phyloP scores from a whole-genome alignment of 35 echinoderm and acorn worm species.

The Heliocidaris tuberculata region DNA sequence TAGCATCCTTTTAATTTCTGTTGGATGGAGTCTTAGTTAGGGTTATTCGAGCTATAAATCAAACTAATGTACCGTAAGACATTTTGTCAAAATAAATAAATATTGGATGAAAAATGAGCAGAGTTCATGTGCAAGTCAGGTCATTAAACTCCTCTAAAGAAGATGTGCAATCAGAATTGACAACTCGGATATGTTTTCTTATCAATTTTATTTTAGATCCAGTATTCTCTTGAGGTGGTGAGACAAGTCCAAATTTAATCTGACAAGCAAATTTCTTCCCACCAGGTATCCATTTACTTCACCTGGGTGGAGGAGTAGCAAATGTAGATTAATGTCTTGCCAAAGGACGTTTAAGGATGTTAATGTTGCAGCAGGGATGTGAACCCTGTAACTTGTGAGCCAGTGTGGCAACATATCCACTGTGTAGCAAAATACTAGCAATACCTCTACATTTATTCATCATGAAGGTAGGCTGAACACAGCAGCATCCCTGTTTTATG shows the following conservation, averaged over 20 bases:
- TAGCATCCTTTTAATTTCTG: neutral
- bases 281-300: too few species aligned
- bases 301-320: too few species aligned
- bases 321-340: too few species aligned
- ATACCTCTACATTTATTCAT: neutral
- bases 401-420: too few species aligned
- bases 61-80: neutral
- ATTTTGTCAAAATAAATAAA: constrained; percentile 1
- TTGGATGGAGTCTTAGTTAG: neutral
- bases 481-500: neutral
- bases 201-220: neutral
- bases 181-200: neutral
- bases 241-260: too few species aligned
- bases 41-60: neutral
- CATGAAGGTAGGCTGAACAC: neutral
- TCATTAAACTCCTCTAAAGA: neutral
- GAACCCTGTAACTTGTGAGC: too few species aligned
- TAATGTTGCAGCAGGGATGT: too few species aligned
- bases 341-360: too few species aligned
- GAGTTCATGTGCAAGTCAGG: neutral
- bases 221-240: too few species aligned
- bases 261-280: too few species aligned
- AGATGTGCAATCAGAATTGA: neutral
- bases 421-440: too few species aligned
- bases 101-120: neutral